phyloP scores from a whole-genome alignment of 2,113 vertebrate genomes.

The Erinaceus europaeus region DNA sequence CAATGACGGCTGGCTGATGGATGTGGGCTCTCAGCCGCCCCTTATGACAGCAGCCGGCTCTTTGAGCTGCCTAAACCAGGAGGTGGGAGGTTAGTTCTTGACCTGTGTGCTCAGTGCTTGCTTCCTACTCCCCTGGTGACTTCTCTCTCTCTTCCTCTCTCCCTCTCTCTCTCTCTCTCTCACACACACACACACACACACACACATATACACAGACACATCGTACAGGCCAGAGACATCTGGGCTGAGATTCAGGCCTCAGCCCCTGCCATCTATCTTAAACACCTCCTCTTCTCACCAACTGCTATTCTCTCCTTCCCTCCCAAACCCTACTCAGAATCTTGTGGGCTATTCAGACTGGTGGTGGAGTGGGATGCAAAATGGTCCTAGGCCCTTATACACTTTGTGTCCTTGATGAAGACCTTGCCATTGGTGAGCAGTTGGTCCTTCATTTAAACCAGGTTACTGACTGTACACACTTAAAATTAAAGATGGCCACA shows the following conservation, averaged over 20 bases:
- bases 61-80: not conserved
- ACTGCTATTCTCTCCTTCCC: not conserved
- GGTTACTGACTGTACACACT: not conserved
- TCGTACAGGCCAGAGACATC: not conserved
- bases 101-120: not conserved
- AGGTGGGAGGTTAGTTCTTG: constrained; percentile 47
- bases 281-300: not conserved
- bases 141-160: not conserved
- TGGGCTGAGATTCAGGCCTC: not conserved
- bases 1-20: constrained; percentile 48
- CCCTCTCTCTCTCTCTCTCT: too few relatives aligned
- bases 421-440: not conserved
- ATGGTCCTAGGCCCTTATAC: not conserved
- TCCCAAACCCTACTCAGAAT: not conserved
- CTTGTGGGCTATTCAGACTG: rapidly evolving
- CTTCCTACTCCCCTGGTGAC: not conserved
- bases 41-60: constrained; percentile 16
- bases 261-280: not conserved
- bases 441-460: not conserved
- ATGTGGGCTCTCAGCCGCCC: not conserved
- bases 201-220: not conserved
- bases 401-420: not conserved
- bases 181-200: too few relatives aligned
- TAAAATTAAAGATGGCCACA: not conserved
- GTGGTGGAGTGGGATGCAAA: not conserved